Percentiles rank a stretch among this genome's conserved stretches.
phyloP scores from a whole-genome alignment of 2,113 vertebrate species.

The Acrocephalus kingi region DNA sequence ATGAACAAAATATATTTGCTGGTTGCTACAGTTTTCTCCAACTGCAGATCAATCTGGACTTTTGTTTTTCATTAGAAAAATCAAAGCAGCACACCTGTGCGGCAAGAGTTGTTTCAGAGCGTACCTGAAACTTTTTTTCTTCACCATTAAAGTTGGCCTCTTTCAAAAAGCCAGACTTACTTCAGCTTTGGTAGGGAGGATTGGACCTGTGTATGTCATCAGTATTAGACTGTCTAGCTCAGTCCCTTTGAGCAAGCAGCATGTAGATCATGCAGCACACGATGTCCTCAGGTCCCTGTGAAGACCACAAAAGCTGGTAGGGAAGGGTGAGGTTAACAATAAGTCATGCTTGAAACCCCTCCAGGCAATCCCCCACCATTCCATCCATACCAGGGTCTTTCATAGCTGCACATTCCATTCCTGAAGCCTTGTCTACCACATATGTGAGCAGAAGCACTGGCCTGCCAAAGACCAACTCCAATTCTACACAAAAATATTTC shows the following conservation, averaged over 20 bases:
- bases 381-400: not conserved
- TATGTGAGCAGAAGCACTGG: not conserved
- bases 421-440: not conserved
- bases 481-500: not conserved
- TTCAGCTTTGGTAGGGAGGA: not conserved
- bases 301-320: not conserved
- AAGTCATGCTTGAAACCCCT: not conserved
- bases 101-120: not conserved
- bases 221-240: not conserved
- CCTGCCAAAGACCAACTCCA: not conserved
- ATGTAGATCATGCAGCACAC: not conserved
- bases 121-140: not conserved
- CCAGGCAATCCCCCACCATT: rapidly evolving
- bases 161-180: not conserved
- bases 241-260: not conserved
- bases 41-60: not conserved
- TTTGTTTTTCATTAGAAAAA: not conserved
- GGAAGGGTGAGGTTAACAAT: not conserved
- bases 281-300: not conserved
- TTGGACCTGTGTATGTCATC: not conserved
- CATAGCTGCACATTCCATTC: not conserved
- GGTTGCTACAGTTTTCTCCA: not conserved
- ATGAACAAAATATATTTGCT: not conserved
- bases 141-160: not conserved
- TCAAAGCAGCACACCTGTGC: not conserved